Percentiles rank a stretch among this genome's conserved stretches.
phyloP scores from a whole-genome alignment of 2,113 vertebrate genomes.

The Willisornis vidua region DNA sequence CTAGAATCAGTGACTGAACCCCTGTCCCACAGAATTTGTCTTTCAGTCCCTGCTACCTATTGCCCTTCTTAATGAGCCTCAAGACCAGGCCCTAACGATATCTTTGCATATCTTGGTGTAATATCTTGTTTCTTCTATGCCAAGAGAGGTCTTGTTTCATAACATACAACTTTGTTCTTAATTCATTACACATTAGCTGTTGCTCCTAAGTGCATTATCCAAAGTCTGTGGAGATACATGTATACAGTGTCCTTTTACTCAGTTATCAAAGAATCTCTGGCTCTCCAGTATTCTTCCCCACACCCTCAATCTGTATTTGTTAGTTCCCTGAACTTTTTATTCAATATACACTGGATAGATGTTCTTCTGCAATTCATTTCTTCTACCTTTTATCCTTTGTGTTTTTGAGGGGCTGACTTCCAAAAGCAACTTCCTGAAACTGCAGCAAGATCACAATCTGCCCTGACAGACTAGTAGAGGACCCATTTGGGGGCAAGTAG shows the following conservation, averaged over 20 bases:
- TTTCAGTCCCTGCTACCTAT: neutral
- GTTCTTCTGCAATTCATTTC: neutral
- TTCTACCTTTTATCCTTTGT: neutral
- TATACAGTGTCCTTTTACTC: neutral
- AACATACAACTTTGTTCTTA: neutral
- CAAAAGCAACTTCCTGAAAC: neutral
- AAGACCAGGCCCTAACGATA: neutral
- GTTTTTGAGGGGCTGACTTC: neutral
- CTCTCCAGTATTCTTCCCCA: neutral
- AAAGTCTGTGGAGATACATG: neutral
- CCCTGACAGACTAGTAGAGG: neutral
- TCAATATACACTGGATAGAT: neutral
- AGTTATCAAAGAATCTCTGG: neutral
- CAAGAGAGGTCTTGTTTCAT: neutral
- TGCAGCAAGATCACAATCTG: neutral
- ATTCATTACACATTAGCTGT: neutral
- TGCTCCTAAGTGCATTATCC: neutral
- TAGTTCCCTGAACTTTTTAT: neutral
- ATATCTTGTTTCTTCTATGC: neutral
- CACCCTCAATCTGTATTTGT: neutral
- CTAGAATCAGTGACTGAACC: neutral
- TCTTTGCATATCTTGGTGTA: neutral
- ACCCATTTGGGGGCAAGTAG: neutral
- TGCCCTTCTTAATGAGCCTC: neutral
- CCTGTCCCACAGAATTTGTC: neutral